Conservation (phyloP, 2,113 vertebrate genomes). For the Edolisoma coerulescens region DNA sequence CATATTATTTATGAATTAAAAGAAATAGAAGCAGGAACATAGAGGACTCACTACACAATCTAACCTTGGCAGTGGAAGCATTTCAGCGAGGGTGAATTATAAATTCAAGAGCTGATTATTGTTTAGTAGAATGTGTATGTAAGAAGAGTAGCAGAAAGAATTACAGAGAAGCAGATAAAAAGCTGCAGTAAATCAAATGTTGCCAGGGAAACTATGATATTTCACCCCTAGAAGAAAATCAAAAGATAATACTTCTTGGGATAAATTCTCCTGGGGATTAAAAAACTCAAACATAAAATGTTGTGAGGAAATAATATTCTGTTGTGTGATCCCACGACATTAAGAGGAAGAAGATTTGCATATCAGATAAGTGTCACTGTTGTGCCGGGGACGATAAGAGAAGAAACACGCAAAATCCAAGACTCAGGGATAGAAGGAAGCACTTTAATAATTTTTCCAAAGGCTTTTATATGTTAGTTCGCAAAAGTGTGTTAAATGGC, state of each 20-base stretch:
- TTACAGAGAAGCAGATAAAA: background rate
- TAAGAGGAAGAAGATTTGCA: background rate
- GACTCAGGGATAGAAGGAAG: too few relatives aligned
- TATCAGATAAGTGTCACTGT: too few relatives aligned
- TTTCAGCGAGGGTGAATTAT: background rate
- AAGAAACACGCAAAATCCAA: too few relatives aligned
- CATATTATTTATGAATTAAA: background rate
- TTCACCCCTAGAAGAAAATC: background rate
- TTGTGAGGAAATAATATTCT: background rate
- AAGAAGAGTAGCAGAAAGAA: background rate
- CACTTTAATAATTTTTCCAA: too few relatives aligned
- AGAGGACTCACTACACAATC: background rate
- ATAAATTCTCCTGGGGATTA: background rate
- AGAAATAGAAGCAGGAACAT: background rate
- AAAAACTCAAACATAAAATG: fast-evolving
- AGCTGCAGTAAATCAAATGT: background rate
- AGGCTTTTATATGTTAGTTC: too few relatives aligned
- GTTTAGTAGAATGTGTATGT: background rate
- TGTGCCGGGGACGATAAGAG: too few relatives aligned
- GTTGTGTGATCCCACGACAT: background rate
- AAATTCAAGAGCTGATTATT: background rate
- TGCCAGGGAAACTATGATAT: background rate
- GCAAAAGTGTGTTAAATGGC: too few relatives aligned
- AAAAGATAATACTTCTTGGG: background rate
- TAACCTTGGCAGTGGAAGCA: background rate